Evolutionary conservation across 1,140 invertebrate genomes (phyloP).

Genomic region (Papilio polytes): DNA sequence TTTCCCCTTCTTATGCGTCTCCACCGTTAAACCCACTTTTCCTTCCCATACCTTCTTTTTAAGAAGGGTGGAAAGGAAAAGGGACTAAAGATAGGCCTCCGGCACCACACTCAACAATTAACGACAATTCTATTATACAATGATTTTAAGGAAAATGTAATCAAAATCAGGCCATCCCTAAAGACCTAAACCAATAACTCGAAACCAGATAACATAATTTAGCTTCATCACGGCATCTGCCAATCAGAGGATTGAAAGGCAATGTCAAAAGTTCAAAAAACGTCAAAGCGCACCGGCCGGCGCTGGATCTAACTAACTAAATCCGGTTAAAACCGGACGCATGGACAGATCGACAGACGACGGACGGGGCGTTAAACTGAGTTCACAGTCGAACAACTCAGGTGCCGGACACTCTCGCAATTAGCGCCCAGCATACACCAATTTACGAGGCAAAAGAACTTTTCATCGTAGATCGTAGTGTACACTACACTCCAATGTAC

Average conservation of each 20-base stretch:
- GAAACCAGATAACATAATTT: slow-evolving; percentile 25
- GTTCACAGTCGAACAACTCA: slow-evolving; percentile 44
- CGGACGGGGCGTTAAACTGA: slow-evolving; percentile 40
- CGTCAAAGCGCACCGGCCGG: slow-evolving; percentile 49
- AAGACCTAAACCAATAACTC: neutral
- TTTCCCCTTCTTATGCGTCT: too few relatives aligned
- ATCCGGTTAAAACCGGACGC: slow-evolving; percentile 52
- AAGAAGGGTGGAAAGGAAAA: too few relatives aligned
- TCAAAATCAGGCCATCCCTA: neutral
- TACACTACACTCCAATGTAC: slow-evolving; percentile 36
- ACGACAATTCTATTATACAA: too few relatives aligned
- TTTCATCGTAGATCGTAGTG: slow-evolving; percentile 37
- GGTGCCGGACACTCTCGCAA: slow-evolving; percentile 43
- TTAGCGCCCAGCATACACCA: slow-evolving; percentile 40
- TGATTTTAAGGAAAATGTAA: neutral
- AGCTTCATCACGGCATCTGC: slow-evolving; percentile 33
- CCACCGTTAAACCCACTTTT: too few relatives aligned
- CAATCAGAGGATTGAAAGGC: slow-evolving; percentile 41
- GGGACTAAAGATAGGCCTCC: too few relatives aligned
- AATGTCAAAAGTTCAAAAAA: slow-evolving; percentile 45
- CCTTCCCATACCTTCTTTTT: too few relatives aligned
- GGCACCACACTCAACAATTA: too few relatives aligned
- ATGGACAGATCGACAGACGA: slow-evolving; percentile 35
- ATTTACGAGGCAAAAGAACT: slow-evolving; percentile 50
- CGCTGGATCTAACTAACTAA: slow-evolving; percentile 53